Base-by-base conservation (phyloP, 2,797 vertebrate genomes). In the Alauda arvensis region DNA sequence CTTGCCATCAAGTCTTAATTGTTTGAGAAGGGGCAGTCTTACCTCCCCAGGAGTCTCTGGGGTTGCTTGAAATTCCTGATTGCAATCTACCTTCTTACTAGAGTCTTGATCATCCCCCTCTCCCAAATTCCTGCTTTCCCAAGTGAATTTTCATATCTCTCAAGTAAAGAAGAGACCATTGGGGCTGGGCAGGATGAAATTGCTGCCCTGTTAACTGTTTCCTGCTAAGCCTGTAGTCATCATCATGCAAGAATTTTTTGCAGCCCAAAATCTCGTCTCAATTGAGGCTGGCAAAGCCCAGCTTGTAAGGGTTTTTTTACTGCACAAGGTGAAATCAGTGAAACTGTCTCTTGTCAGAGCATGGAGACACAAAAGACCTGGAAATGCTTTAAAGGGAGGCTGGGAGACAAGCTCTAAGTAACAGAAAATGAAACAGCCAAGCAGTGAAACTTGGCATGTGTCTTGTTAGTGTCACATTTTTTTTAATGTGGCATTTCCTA, bases 401-500 rank as follows among this genome's bases (percentile, higher is more conserved):
- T 52, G 53, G 37, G 68, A 88, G 46, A 61, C 77, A 37, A 79
- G 29, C 65, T 78, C 40, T 45, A 49, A 78, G 79, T 91, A 93
- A 79, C 26, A 31, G 55, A 67, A 87, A 86, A 77, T 10, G 0
- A 82, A 84, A 79, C 10, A 0, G 40, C 74, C 62, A 57, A 61
- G 57, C 48, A 77, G 61, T 87, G 79, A 90, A 85, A 83, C 82
- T 77, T 93, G 89, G 83, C 87, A n/a, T 52, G 17, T 55, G 42
- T 60, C 90, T 89, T 88, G 51, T 87, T 93, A 87, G 85, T 83
- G 90, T 87, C 88, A 70, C 63, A 28, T 26, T 40, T 81, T 93
- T 90, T 91, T 90, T 94, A 77, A 91, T 91, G 80, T 81, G 91
- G 79, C 79, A 67, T 94, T 95, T 94, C 80, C 90, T 90, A 87